Conservation (phyloP, 2,113 vertebrate species). For the Neopipo cinnamomea region DNA sequence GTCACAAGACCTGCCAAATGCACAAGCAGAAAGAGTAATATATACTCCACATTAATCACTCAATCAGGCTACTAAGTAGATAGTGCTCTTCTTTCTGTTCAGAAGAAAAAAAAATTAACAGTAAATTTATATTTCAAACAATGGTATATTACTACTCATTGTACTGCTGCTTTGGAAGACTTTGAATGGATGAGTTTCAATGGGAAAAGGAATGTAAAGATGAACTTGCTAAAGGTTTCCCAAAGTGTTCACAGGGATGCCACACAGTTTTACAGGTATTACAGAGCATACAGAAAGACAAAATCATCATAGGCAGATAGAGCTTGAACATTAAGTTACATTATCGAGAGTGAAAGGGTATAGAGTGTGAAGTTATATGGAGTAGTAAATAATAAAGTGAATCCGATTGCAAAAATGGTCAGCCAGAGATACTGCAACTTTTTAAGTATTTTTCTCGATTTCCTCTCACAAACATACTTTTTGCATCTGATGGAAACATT, state of each 20-base stretch:
- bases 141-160: neutral
- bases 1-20: neutral
- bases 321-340: neutral
- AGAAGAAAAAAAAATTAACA: neutral
- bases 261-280: neutral
- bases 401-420: neutral
- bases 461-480: neutral
- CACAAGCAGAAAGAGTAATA: neutral
- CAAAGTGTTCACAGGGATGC: neutral
- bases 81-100: neutral
- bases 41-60: neutral
- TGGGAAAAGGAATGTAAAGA: neutral
- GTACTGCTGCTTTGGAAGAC: neutral
- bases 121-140: neutral
- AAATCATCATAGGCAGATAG: neutral
- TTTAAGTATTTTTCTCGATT: neutral
- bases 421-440: neutral
- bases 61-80: neutral
- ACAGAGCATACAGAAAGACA: neutral
- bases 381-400: neutral
- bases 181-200: neutral
- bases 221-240: neutral
- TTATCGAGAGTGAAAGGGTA: neutral
- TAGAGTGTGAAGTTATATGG: fast-evolving
- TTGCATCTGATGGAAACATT: neutral